Evolutionary conservation across 2,888 invertebrate genomes (phyloP), one percentile per base, ranked within the genome.

Genomic region (Dolichomitus sp.): DNA sequence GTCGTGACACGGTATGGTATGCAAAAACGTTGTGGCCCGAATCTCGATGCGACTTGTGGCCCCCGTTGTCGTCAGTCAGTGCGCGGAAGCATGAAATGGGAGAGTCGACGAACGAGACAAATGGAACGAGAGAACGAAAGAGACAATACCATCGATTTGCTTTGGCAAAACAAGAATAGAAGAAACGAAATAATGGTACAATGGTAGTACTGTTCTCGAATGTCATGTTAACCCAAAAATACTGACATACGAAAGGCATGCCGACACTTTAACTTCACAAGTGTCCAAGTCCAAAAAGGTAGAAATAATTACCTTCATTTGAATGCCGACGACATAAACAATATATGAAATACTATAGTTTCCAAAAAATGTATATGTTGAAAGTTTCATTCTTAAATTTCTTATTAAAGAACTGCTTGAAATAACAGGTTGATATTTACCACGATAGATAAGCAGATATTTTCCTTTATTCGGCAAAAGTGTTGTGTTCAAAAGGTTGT

Each of bases 21-120:
- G 91, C 90, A 90, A 91, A 61, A 91, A 90, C 87, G 59, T 85
- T 87, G 87, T 90, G 92, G 87, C 92, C 91, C 90, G 86, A 92
- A 92, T 92, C 84, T 86, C 73, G 78, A 50, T 5, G 40, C 66
- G 66, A 42, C 65, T 74, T 37, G 61, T 50, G 57, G 70, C 63
- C 23, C 79, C 59, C 33, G 11, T 61, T 63, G 40, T 76, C 9
- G 65, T 48, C 59, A 17, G 23, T 76, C 70, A 37, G 14, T 33
- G 48, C 59, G 57, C 37, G 59, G 54, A 52, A 23, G 50, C 50
- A 79, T 74, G 7, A 76, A 81, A 76, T 77, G 33, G 57, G 23
- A 54, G 72, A 65, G 40, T 37, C 72, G 61, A 37, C 63, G 37
- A 50, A 59, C 27, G 50, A 27, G n/a, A 68, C 17, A 30, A 54